These are phyloP conservation scores for Channa striata DNA, from an alignment of 2,797 vertebrate genomes.

Conservation along the genomic window DNA sequence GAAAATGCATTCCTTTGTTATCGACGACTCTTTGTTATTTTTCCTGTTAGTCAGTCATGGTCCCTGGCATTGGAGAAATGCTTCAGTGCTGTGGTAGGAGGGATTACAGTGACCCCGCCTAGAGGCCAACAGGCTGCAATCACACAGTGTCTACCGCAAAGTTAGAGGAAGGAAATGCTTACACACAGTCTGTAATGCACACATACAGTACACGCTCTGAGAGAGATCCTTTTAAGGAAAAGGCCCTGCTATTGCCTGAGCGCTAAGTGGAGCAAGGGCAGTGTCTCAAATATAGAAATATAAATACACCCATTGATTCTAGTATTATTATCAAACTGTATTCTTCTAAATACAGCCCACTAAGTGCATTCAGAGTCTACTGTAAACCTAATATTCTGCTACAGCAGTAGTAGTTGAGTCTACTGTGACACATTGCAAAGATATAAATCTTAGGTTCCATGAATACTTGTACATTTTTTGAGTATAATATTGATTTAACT, in stretches of 20 bases:
- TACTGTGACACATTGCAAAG: neutral
- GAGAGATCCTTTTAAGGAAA: slow-evolving; percentile 80
- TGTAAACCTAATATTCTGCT: slow-evolving; percentile 24
- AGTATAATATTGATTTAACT: neutral
- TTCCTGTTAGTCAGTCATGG: slow-evolving; percentile 44
- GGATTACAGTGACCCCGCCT: slow-evolving; percentile 52
- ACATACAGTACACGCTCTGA: slow-evolving; percentile 36
- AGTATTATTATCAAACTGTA: slow-evolving; percentile 4
- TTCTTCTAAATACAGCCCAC: slow-evolving; percentile 13
- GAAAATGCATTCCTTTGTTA: slow-evolving; percentile 12
- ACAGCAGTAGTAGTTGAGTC: neutral
- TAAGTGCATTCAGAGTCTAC: slow-evolving; percentile 25
- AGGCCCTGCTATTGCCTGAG: slow-evolving; percentile 44
- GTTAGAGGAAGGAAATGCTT: slow-evolving; percentile 74
- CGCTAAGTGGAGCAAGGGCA: slow-evolving; percentile 56
- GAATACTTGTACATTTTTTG: neutral
- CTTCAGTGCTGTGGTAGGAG: slow-evolving; percentile 46
- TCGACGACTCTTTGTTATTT: neutral
- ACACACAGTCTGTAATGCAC: slow-evolving; percentile 52
- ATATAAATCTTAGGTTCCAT: neutral
- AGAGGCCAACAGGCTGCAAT: slow-evolving; percentile 44
- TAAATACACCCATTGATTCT: slow-evolving; percentile 26
- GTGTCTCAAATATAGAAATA: slow-evolving; percentile 46
- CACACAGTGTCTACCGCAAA: slow-evolving; percentile 48
- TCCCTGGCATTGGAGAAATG: slow-evolving; percentile 49